These are phyloP conservation scores for Notolepis coatsorum DNA, from an alignment of 2,797 vertebrate species.

Conservation along the genomic window DNA sequence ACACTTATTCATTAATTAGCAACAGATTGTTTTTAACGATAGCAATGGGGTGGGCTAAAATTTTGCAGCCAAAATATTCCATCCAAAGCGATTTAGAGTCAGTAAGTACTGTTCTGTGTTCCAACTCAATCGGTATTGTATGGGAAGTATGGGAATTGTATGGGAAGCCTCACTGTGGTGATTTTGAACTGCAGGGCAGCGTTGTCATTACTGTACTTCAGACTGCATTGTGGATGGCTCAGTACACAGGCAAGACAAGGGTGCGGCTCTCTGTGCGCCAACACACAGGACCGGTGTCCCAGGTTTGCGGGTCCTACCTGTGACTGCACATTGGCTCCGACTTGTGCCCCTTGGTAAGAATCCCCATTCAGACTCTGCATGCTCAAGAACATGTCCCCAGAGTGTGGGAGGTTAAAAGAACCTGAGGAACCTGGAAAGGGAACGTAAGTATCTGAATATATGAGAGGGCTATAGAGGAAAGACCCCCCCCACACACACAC, in stretches of 20 bases:
- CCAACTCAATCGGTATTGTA: conserved; percentile 37
- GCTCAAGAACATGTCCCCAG: conserved; percentile 99
- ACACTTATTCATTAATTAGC: conserved; percentile 39
- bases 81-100: conserved; percentile 77
- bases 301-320: conserved; percentile 93
- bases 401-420: conserved; percentile 99
- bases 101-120: conserved; percentile 55
- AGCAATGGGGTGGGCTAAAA: conserved; percentile 74
- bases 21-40: conserved; percentile 55
- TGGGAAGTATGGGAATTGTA: conserved; percentile 28
- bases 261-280: conserved; percentile 73
- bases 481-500: conserved; percentile 67
- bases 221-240: conserved; percentile 81
- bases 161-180: conserved; percentile 40
- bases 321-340: conserved; percentile 99
- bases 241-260: conserved; percentile 82
- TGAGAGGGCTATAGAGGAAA: conserved; percentile 86
- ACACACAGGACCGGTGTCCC: conserved; percentile 74
- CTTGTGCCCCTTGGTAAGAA: conserved; percentile 99
- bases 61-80: conserved; percentile 76
- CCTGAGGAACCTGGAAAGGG: conserved; percentile 99
- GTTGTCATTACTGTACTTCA: conserved; percentile 58
- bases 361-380: conserved; percentile 99
- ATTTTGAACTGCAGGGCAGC: conserved; percentile 61
- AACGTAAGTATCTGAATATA: conserved; percentile 98